These are phyloP conservation scores for Dione juno DNA, from an alignment of 2,888 invertebrate genomes.

Conservation along the genomic window DNA sequence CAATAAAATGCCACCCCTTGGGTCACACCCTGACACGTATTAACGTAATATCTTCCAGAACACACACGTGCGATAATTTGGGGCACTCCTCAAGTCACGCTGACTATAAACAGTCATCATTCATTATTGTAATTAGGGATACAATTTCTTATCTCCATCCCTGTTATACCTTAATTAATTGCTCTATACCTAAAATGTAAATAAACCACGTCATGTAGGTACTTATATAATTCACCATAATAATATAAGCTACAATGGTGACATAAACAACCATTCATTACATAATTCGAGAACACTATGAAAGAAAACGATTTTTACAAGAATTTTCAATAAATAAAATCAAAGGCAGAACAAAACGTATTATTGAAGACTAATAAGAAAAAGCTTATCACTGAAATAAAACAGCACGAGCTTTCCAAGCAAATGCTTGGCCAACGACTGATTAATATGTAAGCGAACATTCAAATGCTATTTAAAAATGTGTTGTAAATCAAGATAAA, in stretches of 20 bases:
- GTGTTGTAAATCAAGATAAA: constrained; percentile 36
- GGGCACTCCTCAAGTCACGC: constrained; percentile 21
- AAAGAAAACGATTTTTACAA: too few relatives aligned
- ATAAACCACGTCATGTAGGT: background rate
- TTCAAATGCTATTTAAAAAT: constrained; percentile 35
- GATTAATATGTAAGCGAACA: constrained; percentile 16
- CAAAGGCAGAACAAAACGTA: background rate
- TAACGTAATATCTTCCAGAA: constrained; percentile 45
- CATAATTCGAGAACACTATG: too few relatives aligned
- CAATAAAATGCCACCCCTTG: constrained; percentile 66
- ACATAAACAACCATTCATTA: too few relatives aligned
- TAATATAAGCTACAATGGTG: too few relatives aligned
- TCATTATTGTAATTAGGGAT: constrained; percentile 19
- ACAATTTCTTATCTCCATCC: background rate
- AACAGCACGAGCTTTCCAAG: background rate
- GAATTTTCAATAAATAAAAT: background rate
- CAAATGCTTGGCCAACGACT: background rate
- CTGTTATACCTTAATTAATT: background rate
- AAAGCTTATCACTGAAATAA: constrained; percentile 14
- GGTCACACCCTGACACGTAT: constrained; percentile 49
- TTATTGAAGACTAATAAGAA: background rate
- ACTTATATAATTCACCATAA: too few relatives aligned
- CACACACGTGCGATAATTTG: constrained; percentile 38
- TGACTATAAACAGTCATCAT: constrained; percentile 1
- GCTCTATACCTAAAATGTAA: background rate